These are phyloP conservation scores for Callocephalon fimbriatum DNA, from an alignment of 2,113 vertebrate species.

Conservation along the genomic window DNA sequence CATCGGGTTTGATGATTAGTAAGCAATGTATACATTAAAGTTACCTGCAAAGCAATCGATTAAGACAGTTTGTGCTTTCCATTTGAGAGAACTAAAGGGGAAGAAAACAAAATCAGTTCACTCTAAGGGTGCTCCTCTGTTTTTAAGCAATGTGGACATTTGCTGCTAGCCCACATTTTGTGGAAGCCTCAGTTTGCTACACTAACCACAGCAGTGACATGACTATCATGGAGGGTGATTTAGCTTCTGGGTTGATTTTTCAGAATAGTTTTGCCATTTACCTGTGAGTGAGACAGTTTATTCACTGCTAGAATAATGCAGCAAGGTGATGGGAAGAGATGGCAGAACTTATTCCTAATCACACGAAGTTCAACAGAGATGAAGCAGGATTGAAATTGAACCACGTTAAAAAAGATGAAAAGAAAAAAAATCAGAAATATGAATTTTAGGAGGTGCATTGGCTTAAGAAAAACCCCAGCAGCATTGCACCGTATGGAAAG, in stretches of 20 bases:
- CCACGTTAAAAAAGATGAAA: not conserved
- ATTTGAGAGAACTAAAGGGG: not conserved
- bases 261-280: slow-evolving; percentile 69
- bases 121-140: not conserved
- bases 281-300: slow-evolving; percentile 68
- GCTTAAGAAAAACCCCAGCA: not conserved
- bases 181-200: not conserved
- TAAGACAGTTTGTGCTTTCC: not conserved
- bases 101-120: not conserved
- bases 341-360: not conserved
- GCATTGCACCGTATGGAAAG: accelerated
- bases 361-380: accelerated
- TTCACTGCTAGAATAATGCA: not conserved
- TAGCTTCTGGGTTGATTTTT: slow-evolving; percentile 70
- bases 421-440: not conserved
- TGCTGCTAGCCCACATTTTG: not conserved
- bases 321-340: not conserved
- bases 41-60: not conserved
- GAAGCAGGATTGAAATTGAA: not conserved
- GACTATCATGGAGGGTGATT: slow-evolving; percentile 56
- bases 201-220: not conserved
- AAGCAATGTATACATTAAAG: slow-evolving; percentile 21
- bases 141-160: not conserved
- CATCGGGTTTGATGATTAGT: not conserved
- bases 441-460: not conserved